Base-by-base conservation (phyloP, 2,888 invertebrate genomes). In the Nomada flava region DNA sequence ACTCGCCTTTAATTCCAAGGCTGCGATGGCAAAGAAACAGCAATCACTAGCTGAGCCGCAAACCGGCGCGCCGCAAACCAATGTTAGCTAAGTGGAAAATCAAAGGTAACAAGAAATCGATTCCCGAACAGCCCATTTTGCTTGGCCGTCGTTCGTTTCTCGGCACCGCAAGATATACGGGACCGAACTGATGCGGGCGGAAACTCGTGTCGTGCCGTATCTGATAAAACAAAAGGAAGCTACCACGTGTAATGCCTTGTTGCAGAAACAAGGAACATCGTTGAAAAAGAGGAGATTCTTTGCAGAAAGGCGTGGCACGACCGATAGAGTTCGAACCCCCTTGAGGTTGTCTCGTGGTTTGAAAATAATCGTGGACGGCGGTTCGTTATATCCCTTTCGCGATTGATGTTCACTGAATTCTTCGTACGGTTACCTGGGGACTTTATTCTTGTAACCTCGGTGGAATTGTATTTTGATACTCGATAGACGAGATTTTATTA, bases 41-140 rank as follows among this genome's bases (percentile, higher is more conserved):
- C 50, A 60, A 71, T 63, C 59, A 4, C 13, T 10, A 18, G 23
- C 13, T n/a, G 47, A n/a, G 36, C 36, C 36, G 36, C 36, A 36
- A 36, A 7, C 36, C 9, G 44, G 47, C 7, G 36, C 13, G 70
- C 60, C 57, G 59, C 63, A 59, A 68, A 69, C 68, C 70, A 50
- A 52, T 73, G 79, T 71, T 71, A 26, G 71, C 60, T 74, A 83
- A 81, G 76, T 78, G 76, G 74, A 76, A 69, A 86, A 86, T 86
- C 81, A 81, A 83, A 74, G 74, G 60, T 65, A 74, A 76, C 60
- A 74, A 79, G 81, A 76, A 86, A 78, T 80, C 80, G 78, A 86
- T 86, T 72, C 70, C 20, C 9, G 26, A 69, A 73, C 76, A 70
- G 75, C 42, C 65, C 36, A 23, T 74, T 68, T 63, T 52, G 74